Evolutionary conservation across 2,888 invertebrate genomes (phyloP).

Genomic region (Coronaproctus castanopsis): DNA sequence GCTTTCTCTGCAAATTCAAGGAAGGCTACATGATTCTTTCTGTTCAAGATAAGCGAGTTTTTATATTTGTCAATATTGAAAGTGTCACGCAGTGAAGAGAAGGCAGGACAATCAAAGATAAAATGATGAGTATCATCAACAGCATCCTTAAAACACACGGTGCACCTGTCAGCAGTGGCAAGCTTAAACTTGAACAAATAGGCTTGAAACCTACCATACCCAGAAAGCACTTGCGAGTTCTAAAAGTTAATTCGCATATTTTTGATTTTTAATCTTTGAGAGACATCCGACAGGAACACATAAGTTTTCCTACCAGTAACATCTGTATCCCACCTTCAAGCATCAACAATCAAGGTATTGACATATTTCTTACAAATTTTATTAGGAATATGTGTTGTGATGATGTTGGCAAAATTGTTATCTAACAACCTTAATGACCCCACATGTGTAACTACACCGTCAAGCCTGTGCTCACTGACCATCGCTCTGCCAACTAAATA

Average conservation of each 20-base stretch:
- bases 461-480: neutral
- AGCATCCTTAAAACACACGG: neutral
- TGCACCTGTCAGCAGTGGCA: neutral
- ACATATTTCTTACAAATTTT: neutral
- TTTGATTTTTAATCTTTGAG: neutral
- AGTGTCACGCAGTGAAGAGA: neutral
- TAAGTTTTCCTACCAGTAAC: neutral
- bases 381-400: neutral
- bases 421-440: neutral
- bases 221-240: neutral
- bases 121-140: neutral
- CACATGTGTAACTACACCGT: neutral
- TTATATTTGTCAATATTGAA: neutral
- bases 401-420: neutral
- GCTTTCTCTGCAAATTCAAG: no score
- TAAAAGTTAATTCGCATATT: neutral
- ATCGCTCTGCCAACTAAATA: neutral
- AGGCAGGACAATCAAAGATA: neutral
- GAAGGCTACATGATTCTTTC: no score
- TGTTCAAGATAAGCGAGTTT: no score
- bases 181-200: neutral
- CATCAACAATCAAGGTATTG: neutral
- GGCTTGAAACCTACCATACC: neutral
- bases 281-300: neutral
- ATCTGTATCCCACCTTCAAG: neutral